Percentiles rank a stretch among this genome's conserved stretches.
Evolutionary conservation across 1,140 invertebrate genomes (phyloP).

Genomic region (Rhagoletis pomonella): DNA sequence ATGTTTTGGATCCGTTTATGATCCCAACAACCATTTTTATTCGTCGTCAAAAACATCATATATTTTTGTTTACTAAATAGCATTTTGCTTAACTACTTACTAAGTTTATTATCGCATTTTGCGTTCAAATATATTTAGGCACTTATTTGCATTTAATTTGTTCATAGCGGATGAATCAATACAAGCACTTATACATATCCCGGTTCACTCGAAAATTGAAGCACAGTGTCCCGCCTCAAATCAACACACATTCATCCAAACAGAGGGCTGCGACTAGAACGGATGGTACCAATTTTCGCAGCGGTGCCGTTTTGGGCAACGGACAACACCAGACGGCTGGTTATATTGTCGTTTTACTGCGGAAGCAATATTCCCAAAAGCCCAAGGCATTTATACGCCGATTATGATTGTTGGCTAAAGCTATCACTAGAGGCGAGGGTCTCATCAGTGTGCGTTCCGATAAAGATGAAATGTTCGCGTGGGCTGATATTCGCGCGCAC

Average conservation of each 20-base stretch:
- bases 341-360: background rate
- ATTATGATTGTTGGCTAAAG: constrained; percentile 21
- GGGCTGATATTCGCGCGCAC: background rate
- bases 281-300: background rate
- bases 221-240: no score
- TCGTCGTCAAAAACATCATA: no score
- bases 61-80: no score
- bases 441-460: background rate
- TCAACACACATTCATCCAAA: background rate
- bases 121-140: no score
- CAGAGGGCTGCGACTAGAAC: background rate
- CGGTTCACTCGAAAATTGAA: no score
- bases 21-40: no score
- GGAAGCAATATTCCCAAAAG: background rate
- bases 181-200: no score
- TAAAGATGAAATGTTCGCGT: background rate
- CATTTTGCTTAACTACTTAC: no score
- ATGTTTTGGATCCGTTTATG: no score
- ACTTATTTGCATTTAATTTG: no score
- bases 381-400: background rate
- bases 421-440: constrained; percentile 1
- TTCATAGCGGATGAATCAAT: no score
- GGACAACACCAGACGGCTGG: background rate
- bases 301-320: background rate
- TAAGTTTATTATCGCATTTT: no score